These are phyloP conservation scores for Toxonevra muliebris DNA, from an alignment of 2,888 invertebrate species.

Conservation along the genomic window DNA sequence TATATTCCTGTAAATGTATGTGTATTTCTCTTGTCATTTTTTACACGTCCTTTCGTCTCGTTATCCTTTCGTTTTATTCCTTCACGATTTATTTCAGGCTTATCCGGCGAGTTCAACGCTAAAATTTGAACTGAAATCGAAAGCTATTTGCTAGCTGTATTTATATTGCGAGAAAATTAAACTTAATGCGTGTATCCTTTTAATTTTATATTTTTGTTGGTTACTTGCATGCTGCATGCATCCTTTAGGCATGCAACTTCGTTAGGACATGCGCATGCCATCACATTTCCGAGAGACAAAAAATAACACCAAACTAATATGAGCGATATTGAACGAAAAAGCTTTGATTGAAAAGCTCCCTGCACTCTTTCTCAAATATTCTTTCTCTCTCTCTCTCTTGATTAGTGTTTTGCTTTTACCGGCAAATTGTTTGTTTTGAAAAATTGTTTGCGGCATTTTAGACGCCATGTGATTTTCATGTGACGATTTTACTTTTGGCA, in stretches of 20 bases:
- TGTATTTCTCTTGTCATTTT: constrained; percentile 7
- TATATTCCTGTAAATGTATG: too few relatives aligned
- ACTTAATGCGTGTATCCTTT: too few relatives aligned
- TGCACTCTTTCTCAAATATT: too few relatives aligned
- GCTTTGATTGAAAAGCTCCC: neutral
- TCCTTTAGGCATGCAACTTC: neutral
- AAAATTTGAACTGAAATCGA: constrained; percentile 41
- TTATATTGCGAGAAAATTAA: constrained; percentile 25
- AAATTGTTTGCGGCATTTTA: constrained; percentile 26
- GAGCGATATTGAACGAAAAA: neutral
- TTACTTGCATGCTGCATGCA: too few relatives aligned
- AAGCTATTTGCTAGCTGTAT: constrained; percentile 34
- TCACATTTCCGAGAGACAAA: neutral
- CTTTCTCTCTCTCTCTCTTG: neutral
- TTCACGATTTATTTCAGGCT: constrained; percentile 2
- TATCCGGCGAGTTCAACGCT: constrained; percentile 34
- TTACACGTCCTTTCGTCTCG: neutral
- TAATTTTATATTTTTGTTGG: too few relatives aligned
- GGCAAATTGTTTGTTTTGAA: constrained; percentile 24
- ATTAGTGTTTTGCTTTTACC: neutral
- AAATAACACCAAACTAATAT: too few relatives aligned
- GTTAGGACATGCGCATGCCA: neutral
- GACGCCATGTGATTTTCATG: constrained; percentile 20
- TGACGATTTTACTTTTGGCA: neutral
- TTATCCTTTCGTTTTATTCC: neutral